Percentiles rank a stretch among this genome's conserved stretches.
phyloP scores from a whole-genome alignment of 2,797 vertebrate species.

The Halcyon leucocephala region DNA sequence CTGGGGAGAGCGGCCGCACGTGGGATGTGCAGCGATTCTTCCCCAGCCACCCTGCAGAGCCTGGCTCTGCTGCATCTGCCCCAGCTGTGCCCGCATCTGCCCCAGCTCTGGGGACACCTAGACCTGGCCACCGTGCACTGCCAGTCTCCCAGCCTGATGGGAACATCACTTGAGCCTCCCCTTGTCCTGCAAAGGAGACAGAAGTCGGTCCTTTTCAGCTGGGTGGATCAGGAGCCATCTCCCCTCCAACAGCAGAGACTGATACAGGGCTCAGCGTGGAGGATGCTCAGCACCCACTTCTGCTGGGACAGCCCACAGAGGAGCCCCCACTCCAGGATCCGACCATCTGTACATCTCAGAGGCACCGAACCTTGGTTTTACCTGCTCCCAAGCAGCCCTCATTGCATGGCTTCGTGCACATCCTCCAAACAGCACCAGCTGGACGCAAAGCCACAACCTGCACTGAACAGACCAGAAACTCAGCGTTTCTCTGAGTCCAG shows the following conservation, averaged over 20 bases:
- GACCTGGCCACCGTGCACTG: rapidly evolving
- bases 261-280: neutral
- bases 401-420: rapidly evolving
- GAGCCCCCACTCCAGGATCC: rapidly evolving
- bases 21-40: neutral
- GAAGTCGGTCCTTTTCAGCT: neutral
- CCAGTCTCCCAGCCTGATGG: neutral
- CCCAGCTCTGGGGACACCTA: neutral
- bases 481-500: neutral
- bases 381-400: rapidly evolving
- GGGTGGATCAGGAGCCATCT: neutral
- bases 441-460: neutral
- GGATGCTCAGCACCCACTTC: neutral
- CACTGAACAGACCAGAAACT: neutral
- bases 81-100: neutral
- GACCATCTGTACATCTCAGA: neutral
- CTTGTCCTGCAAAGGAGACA: neutral
- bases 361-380: neutral
- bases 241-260: neutral
- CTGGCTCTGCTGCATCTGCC: neutral
- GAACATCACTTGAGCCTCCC: neutral
- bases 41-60: neutral
- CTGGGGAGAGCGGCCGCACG: neutral
- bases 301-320: neutral
- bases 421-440: neutral